phyloP scores from a whole-genome alignment of 1,140 invertebrate species.

The Elymnias hypermnestra region DNA sequence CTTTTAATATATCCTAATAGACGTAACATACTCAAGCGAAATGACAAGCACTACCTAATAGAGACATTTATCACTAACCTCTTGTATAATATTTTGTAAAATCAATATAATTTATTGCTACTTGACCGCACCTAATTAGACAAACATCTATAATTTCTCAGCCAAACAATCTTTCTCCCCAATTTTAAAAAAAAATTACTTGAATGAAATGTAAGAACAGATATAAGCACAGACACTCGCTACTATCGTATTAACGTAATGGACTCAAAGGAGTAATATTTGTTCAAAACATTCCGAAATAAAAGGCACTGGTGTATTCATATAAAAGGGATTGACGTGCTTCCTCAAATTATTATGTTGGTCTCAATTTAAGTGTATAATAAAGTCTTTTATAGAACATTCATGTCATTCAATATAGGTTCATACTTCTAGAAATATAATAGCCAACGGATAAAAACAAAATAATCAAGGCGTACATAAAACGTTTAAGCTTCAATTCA shows the following conservation, averaged over 20 bases:
- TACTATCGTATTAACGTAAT: constrained; percentile 36
- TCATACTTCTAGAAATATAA: constrained; percentile 9
- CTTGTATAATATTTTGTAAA: too few species aligned
- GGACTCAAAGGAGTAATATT: constrained; percentile 40
- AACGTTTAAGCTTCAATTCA: not conserved
- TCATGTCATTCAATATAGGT: constrained; percentile 17
- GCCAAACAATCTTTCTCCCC: too few species aligned
- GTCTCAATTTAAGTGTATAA: constrained; percentile 20
- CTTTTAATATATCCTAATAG: too few species aligned
- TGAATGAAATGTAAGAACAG: constrained; percentile 27
- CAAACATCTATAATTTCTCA: too few species aligned
- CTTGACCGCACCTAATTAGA: too few species aligned
- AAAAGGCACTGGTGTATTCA: constrained; percentile 35
- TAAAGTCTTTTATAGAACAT: constrained; percentile 18
- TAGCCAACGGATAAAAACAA: constrained; percentile 7
- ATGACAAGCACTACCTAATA: too few species aligned
- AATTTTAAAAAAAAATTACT: too few species aligned
- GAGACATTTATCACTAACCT: too few species aligned
- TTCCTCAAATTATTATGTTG: constrained; percentile 28
- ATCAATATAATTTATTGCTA: too few species aligned
- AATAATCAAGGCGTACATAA: constrained; percentile 6
- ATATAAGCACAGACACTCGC: constrained; percentile 24
- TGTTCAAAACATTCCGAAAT: constrained; percentile 45
- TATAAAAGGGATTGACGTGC: constrained; percentile 29
- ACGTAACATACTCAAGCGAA: too few species aligned